Conservation (phyloP, 2,797 vertebrate species). For the Hippoglossus hippoglossus region DNA sequence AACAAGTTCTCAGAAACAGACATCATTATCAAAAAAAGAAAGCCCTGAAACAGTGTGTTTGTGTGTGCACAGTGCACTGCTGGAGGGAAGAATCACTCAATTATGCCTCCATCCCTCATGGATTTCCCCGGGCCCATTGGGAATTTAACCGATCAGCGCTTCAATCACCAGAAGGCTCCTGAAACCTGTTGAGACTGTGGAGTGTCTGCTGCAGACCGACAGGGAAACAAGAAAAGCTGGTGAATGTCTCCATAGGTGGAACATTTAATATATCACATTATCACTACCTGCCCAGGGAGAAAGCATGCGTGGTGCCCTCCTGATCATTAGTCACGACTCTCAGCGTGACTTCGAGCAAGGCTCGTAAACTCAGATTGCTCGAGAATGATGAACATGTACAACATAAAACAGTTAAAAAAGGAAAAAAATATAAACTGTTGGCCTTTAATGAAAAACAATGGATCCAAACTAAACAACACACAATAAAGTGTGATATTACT, state of each 20-base stretch:
- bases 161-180: slow-evolving; percentile 40
- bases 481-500: not conserved
- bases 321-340: slow-evolving; percentile 1
- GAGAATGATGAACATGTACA: not conserved
- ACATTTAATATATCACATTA: slow-evolving; percentile 46
- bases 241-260: slow-evolving; percentile 22
- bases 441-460: not conserved
- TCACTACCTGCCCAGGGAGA: slow-evolving; percentile 5
- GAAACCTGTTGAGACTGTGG: slow-evolving; percentile 44
- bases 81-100: slow-evolving; percentile 40
- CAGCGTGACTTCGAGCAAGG: slow-evolving; percentile 15
- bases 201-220: slow-evolving; percentile 29
- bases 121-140: slow-evolving; percentile 31
- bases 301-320: not conserved
- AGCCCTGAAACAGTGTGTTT: slow-evolving; percentile 5
- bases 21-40: slow-evolving; percentile 22
- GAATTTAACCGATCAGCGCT: slow-evolving; percentile 34
- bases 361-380: not conserved
- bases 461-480: not conserved
- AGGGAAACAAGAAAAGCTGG: slow-evolving; percentile 25
- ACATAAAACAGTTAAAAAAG: no score
- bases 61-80: slow-evolving; percentile 25
- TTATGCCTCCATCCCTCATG: slow-evolving; percentile 35
- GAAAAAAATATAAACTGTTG: not conserved
- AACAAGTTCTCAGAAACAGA: slow-evolving; percentile 27